Percentiles rank a stretch among this genome's conserved stretches.
Conservation (phyloP, 23 tunicate species). For the Trididemnum clinides region DNA sequence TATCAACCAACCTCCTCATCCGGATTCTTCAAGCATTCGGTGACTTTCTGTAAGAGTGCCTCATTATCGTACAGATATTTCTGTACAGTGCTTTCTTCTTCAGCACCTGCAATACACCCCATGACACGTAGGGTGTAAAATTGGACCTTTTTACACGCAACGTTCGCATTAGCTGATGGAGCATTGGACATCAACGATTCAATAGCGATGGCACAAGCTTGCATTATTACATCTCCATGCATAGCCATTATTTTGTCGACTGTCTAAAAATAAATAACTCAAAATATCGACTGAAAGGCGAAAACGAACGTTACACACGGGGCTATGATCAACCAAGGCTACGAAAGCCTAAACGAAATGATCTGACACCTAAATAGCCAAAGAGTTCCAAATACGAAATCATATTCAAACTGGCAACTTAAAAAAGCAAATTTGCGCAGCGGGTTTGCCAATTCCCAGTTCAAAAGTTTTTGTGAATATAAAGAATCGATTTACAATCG, state of each 20-base stretch:
- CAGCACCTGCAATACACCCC: conserved; percentile 62
- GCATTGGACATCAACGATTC: conserved; percentile 33
- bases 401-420: no score
- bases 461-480: no score
- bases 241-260: conserved; percentile 45
- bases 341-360: no score
- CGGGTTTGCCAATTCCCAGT: no score
- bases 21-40: conserved; percentile 24
- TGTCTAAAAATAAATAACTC: no score
- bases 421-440: no score
- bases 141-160: background rate
- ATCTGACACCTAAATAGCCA: no score
- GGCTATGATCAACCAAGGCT: no score
- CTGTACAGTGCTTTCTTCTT: conserved; percentile 35
- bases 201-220: conserved; percentile 58
- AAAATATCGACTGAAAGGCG: no score
- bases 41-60: conserved; percentile 40
- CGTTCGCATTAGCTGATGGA: background rate
- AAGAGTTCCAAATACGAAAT: no score
- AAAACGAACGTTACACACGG: no score
- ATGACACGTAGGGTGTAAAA: conserved; percentile 61
- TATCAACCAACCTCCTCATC: conserved; percentile 60
- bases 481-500: no score
- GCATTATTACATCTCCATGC: conserved; percentile 68
- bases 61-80: conserved; percentile 52